These are phyloP conservation scores for Morpho deidamia DNA, from an alignment of 2,888 invertebrate genomes.

Conservation along the genomic window DNA sequence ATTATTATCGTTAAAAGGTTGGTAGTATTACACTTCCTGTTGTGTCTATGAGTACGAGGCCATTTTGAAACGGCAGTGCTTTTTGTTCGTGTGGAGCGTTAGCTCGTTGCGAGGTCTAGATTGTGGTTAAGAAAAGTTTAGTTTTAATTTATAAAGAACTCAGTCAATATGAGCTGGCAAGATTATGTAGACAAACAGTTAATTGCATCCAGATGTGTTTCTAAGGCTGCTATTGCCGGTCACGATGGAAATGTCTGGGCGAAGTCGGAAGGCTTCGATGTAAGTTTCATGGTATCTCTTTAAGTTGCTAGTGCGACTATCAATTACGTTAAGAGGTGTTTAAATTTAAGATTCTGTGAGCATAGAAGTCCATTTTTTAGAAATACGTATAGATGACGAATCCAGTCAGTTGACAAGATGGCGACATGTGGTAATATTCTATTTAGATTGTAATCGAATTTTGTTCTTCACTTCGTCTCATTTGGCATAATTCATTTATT, in stretches of 20 bases:
- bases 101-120: constrained; percentile 72
- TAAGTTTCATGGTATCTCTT: constrained; percentile 78
- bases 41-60: constrained; percentile 65
- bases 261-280: constrained; percentile 95
- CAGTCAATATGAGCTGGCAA: constrained; percentile 95
- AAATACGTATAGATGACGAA: constrained; percentile 53
- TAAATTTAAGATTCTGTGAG: constrained; percentile 34
- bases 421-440: constrained; percentile 71
- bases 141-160: constrained; percentile 75
- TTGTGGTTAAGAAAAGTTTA: constrained; percentile 73
- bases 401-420: constrained; percentile 75
- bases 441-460: constrained; percentile 42
- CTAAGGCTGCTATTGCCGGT: constrained; percentile 96
- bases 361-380: constrained; percentile 29
- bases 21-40: constrained; percentile 53
- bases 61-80: constrained; percentile 78
- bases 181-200: constrained; percentile 98
- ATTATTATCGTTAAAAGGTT: constrained; percentile 32
- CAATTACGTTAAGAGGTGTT: constrained; percentile 12
- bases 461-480: not conserved
- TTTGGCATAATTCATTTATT: not conserved
- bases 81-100: constrained; percentile 78
- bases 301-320: constrained; percentile 46
- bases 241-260: constrained; percentile 98
- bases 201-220: constrained; percentile 95